Evolutionary conservation across 2,888 invertebrate genomes (phyloP).

Genomic region (Drosophila neotestacea): DNA sequence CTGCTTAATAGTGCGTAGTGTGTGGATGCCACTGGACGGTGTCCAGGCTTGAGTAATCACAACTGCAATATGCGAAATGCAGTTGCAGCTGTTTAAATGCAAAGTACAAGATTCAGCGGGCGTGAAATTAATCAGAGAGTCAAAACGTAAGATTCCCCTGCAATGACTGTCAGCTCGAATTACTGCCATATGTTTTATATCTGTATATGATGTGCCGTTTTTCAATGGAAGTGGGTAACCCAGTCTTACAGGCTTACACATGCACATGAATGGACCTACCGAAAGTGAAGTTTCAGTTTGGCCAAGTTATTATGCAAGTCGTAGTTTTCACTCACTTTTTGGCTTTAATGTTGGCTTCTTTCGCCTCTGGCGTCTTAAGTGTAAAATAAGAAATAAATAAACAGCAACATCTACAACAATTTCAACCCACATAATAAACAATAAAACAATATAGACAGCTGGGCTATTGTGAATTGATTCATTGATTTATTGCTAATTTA

Average conservation of each 20-base stretch:
- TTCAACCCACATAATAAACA: constrained; percentile 65
- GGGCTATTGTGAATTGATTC: constrained; percentile 64
- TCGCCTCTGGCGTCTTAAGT: constrained; percentile 15
- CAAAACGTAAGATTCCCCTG: constrained; percentile 24
- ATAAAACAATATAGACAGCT: constrained; percentile 53
- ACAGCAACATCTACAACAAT: constrained; percentile 55
- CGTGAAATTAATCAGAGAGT: constrained; percentile 69
- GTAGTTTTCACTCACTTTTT: constrained; percentile 45
- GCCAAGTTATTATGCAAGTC: constrained; percentile 61
- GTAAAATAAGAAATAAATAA: constrained; percentile 35
- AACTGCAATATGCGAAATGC: constrained; percentile 33
- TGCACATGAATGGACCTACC: constrained; percentile 23
- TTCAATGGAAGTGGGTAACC: constrained; percentile 75
- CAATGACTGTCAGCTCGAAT: constrained; percentile 62
- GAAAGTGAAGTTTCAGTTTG: constrained; percentile 68
- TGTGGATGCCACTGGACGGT: constrained; percentile 60
- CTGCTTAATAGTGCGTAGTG: constrained; percentile 75
- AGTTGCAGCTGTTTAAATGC: constrained; percentile 49
- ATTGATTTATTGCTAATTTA: constrained; percentile 79
- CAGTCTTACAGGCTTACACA: constrained; percentile 50
- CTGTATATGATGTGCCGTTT: constrained; percentile 63
- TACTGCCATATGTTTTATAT: constrained; percentile 50
- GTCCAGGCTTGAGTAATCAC: constrained; percentile 58
- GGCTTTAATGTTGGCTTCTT: constrained; percentile 26
- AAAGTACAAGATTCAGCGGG: constrained; percentile 56